Conservation (phyloP, 2,113 vertebrate species). For the Nycticryphes semicollaris region DNA sequence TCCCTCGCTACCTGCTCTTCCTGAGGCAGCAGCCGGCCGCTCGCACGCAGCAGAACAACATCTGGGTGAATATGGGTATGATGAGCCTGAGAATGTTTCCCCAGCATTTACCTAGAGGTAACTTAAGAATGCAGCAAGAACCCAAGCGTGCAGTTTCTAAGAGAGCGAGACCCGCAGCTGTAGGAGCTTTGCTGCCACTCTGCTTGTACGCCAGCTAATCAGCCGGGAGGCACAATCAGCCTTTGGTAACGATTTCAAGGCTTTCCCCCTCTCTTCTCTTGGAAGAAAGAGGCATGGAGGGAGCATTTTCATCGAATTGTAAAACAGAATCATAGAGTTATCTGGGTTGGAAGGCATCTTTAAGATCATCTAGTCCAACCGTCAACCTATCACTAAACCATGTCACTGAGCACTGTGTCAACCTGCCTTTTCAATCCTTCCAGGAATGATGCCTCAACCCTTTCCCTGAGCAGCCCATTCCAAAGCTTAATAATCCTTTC, state of each 20-base stretch:
- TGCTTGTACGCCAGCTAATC: constrained; percentile 35
- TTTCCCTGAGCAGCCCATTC: too few relatives aligned
- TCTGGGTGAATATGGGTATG: constrained; percentile 99
- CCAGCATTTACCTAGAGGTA: constrained; percentile 94
- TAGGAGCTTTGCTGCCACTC: constrained; percentile 62
- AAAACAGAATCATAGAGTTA: too few relatives aligned
- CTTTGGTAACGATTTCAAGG: not conserved
- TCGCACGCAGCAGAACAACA: constrained; percentile 94
- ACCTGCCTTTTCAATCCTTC: too few relatives aligned
- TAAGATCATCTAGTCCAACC: too few relatives aligned
- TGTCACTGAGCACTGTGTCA: too few relatives aligned
- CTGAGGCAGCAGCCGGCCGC: constrained; percentile 93
- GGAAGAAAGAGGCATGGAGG: not conserved
- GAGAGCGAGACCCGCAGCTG: constrained; percentile 10
- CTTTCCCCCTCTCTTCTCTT: constrained; percentile 53
- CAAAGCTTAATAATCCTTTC: too few relatives aligned
- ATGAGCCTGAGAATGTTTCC: constrained; percentile 98
- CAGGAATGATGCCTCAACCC: too few relatives aligned
- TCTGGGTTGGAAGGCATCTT: too few relatives aligned
- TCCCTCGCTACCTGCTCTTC: constrained; percentile 94
- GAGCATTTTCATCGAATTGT: not conserved
- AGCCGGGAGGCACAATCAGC: not conserved
- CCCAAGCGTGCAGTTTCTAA: constrained; percentile 45
- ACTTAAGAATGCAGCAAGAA: constrained; percentile 99
- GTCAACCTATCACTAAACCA: too few relatives aligned